Base-by-base conservation (phyloP, 2,888 invertebrate species). In the Blastobasis adustella region DNA sequence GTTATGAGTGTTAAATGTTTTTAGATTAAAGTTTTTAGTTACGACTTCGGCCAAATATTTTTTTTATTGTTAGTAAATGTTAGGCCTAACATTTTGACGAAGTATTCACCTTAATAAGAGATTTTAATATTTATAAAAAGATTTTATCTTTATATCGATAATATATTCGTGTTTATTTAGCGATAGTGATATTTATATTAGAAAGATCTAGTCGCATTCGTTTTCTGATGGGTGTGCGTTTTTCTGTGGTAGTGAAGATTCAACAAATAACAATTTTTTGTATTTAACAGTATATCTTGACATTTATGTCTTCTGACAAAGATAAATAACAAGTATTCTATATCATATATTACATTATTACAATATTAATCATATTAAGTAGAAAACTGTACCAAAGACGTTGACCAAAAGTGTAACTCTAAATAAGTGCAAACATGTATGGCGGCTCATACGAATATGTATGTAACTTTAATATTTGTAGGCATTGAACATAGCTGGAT, bases 111-210 rank as follows among this genome's bases (percentile, higher is more conserved):
- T 57, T 43, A 54, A 39, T 65, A 68, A 66, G 66, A 60, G 61
- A 62, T 62, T 63, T 68, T 65, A 65, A 53, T 55, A 56, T 60
- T 54, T 51, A 47, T 58, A 58, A 54, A 23, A 23, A 47, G 44
- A 57, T 56, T 58, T 61, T 56, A 60, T 51, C 46, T 47, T 49
- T 49, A 41, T 45, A 44, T 53, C 39, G 60, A 61, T 65, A 56
- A 54, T 65, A 59, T 68, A 67, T 59, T 46, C 65, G 58, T 65
- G 69, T 72, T 65, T 69, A 69, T 62, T 58, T 68, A 66, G 64
- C 50, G 42, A 43, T 49, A 58, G 56, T 5, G 10, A 10, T 58
- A 58, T 59, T 62, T 53, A 55, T 54, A 50, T 56, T 72, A 65
- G 69, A 54, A 69, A 66, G 69, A 70, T 67, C 40, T 40, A 8